Conservation (phyloP, 2,113 vertebrate species). For the Anhinga anhinga region DNA sequence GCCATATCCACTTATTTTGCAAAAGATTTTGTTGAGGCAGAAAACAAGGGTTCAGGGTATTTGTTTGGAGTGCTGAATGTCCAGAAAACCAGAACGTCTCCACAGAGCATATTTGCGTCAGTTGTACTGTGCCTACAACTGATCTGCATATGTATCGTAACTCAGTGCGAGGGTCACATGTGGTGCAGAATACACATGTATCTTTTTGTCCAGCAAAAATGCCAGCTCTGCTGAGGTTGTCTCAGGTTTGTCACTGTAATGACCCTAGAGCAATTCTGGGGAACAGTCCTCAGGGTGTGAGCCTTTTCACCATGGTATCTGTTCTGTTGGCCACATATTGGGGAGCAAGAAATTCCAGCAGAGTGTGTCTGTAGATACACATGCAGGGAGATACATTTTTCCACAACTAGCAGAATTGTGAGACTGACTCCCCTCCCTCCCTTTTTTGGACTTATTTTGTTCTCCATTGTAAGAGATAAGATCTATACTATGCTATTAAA, state of each 20-base stretch:
- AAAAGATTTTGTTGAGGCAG: neutral
- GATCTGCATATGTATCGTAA: neutral
- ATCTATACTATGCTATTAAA: neutral
- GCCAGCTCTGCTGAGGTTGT: neutral
- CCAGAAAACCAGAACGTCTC: neutral
- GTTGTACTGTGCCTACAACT: neutral
- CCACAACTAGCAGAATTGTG: neutral
- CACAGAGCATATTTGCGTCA: neutral
- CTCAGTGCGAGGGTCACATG: neutral
- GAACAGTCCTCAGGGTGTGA: neutral
- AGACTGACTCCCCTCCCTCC: neutral
- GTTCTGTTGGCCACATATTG: neutral
- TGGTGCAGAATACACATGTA: neutral
- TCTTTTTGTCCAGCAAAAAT: neutral
- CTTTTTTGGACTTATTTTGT: neutral
- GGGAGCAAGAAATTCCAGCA: neutral
- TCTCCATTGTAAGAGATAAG: neutral
- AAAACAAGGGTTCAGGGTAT: neutral
- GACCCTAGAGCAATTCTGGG: neutral
- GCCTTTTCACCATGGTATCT: accelerated
- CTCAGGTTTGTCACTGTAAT: neutral
- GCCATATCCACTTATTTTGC: neutral
- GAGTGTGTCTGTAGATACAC: neutral
- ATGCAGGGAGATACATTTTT: neutral
- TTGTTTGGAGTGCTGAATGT: neutral